phyloP scores from a whole-genome alignment of 1,140 invertebrate genomes.

The Teleopsis dalmanni region DNA sequence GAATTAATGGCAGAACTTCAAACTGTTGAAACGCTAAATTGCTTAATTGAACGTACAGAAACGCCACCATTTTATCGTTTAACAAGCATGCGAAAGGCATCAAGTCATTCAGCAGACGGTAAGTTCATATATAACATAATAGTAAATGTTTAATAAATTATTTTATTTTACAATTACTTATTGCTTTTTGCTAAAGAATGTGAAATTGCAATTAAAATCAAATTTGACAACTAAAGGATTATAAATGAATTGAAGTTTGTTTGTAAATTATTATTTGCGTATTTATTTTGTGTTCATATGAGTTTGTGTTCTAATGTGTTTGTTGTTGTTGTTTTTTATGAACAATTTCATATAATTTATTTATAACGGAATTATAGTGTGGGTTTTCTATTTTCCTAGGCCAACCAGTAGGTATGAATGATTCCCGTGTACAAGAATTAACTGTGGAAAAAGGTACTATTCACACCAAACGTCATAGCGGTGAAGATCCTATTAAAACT shows the following conservation, averaged over 20 bases:
- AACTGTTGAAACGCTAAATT: constrained; percentile 91
- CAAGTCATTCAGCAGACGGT: constrained; percentile 72
- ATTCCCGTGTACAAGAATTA: constrained; percentile 48
- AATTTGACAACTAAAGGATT: no score
- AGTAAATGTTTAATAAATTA: no score
- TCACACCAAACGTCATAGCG: constrained; percentile 91
- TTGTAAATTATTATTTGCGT: no score
- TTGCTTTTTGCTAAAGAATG: no score
- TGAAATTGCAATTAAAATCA: no score
- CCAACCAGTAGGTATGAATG: constrained; percentile 41
- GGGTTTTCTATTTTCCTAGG: constrained; percentile 17
- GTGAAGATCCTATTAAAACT: constrained; percentile 75
- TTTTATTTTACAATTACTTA: no score
- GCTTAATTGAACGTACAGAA: constrained; percentile 90
- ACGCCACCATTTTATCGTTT: constrained; percentile 95
- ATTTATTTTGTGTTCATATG: no score
- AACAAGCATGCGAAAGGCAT: constrained; percentile 83
- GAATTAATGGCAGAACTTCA: constrained; percentile 95
- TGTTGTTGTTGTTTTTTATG: no score
- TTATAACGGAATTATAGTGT: neutral
- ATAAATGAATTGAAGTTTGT: no score
- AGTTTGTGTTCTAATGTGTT: no score
- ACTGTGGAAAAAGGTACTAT: constrained; percentile 86
- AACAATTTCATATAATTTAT: no score
- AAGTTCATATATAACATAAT: no score